These are phyloP conservation scores for Orthosia cruda DNA, from an alignment of 2,888 invertebrate species.

Conservation along the genomic window DNA sequence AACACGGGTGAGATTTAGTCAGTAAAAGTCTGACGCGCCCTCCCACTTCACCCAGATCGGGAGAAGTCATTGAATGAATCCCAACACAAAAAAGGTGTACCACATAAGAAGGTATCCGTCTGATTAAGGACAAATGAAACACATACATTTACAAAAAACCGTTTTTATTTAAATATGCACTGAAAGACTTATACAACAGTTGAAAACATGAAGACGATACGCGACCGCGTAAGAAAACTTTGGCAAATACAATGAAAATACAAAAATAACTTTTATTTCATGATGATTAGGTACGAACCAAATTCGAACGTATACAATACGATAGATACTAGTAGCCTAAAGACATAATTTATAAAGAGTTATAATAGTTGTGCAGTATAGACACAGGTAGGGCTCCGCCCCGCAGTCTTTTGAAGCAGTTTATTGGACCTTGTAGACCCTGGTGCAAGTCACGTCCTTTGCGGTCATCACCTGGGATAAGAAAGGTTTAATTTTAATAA, in stretches of 20 bases:
- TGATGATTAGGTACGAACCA: conserved; percentile 65
- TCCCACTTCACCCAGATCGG: no score
- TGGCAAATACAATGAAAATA: conserved; percentile 81
- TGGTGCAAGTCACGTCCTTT: conserved; percentile 94
- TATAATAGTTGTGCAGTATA: conserved; percentile 84
- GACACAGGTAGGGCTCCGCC: conserved; percentile 73
- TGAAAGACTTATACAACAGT: conserved; percentile 88
- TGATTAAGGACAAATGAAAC: conserved; percentile 37
- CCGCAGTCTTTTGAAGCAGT: conserved; percentile 83
- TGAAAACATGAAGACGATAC: conserved; percentile 73
- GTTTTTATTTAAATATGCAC: conserved; percentile 88
- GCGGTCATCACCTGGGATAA: conserved; percentile 93
- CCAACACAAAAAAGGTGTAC: no score
- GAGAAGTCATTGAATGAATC: no score
- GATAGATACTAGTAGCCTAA: conserved; percentile 73
- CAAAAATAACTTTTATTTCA: conserved; percentile 79
- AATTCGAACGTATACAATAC: conserved; percentile 66
- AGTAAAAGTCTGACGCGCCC: no score
- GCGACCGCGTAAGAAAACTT: conserved; percentile 74
- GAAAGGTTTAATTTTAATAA: conserved; percentile 16
- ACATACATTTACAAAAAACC: conserved; percentile 69
- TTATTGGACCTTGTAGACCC: conserved; percentile 94
- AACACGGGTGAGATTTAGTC: no score
- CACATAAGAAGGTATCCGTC: no score
- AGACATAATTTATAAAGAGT: conserved; percentile 81